These are phyloP conservation scores for Sapajus apella DNA, from an alignment of 2,113 vertebrate species.

Conservation along the genomic window DNA sequence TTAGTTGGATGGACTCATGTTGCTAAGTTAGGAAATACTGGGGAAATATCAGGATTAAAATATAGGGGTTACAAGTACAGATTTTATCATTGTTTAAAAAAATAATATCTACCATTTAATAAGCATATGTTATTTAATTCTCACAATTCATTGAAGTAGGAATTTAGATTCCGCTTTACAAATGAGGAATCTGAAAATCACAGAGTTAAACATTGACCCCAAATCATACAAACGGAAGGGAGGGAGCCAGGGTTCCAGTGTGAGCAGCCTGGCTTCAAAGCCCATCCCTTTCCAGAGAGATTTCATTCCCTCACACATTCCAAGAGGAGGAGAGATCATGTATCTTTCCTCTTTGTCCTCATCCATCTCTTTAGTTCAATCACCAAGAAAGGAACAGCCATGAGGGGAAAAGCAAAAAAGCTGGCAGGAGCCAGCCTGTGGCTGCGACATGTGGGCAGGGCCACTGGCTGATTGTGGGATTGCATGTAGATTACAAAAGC, in stretches of 20 bases:
- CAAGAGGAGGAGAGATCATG: neutral
- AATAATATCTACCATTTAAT: neutral
- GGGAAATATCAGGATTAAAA: neutral
- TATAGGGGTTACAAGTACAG: neutral
- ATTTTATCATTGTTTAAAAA: neutral
- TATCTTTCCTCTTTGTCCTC: neutral
- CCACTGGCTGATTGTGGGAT: neutral
- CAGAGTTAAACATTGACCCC: neutral
- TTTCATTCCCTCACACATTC: neutral
- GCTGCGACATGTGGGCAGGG: too few relatives aligned
- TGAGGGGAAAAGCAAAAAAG: neutral
- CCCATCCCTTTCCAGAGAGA: neutral
- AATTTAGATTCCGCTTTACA: neutral
- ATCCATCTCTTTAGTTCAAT: neutral
- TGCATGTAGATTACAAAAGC: neutral
- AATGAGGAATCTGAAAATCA: neutral
- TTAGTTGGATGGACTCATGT: neutral
- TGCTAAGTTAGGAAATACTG: neutral
- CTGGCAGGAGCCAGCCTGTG: fast-evolving
- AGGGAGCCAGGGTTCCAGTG: neutral
- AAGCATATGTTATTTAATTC: neutral
- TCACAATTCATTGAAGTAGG: neutral
- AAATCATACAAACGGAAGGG: neutral
- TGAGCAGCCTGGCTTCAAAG: neutral
- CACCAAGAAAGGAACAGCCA: neutral